phyloP scores from a whole-genome alignment of 1,140 invertebrate species.

The Antheraea pernyi region DNA sequence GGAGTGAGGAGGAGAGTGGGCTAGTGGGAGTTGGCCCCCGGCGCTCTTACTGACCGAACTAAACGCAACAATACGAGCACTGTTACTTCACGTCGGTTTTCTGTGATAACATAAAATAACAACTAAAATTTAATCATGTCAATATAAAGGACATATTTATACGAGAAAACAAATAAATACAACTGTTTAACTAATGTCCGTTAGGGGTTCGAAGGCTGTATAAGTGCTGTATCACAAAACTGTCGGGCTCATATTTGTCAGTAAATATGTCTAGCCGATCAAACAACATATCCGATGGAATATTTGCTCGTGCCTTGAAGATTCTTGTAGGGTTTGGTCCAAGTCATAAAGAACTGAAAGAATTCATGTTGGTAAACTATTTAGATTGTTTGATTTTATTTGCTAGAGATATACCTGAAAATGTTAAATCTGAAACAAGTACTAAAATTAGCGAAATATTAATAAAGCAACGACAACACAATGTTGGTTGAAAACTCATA shows the following conservation, averaged over 20 bases:
- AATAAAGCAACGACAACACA: too few species aligned
- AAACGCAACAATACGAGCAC: too few species aligned
- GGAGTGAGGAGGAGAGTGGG: too few species aligned
- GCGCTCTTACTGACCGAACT: too few species aligned
- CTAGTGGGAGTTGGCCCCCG: too few species aligned
- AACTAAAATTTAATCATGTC: background rate
- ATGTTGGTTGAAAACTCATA: too few species aligned
- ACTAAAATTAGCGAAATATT: too few species aligned
- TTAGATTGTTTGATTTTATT: too few species aligned
- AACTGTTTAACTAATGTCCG: background rate
- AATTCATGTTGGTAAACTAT: too few species aligned
- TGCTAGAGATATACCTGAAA: too few species aligned
- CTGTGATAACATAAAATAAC: background rate
- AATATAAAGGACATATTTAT: background rate
- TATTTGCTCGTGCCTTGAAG: constrained; percentile 65
- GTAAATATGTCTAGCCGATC: constrained; percentile 70
- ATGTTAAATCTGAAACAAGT: too few species aligned
- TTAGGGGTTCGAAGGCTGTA: background rate
- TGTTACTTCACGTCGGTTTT: too few species aligned
- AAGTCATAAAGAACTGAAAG: constrained; percentile 14
- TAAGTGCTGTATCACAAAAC: constrained; percentile 20
- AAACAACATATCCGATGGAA: constrained; percentile 73
- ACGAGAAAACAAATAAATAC: background rate
- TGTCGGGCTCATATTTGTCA: constrained; percentile 57
- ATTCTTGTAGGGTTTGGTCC: constrained; percentile 41